Evolutionary conservation across 2,888 invertebrate genomes (phyloP), one percentile per base, ranked within the genome.

Genomic region (Pachydiplax longipennis): DNA sequence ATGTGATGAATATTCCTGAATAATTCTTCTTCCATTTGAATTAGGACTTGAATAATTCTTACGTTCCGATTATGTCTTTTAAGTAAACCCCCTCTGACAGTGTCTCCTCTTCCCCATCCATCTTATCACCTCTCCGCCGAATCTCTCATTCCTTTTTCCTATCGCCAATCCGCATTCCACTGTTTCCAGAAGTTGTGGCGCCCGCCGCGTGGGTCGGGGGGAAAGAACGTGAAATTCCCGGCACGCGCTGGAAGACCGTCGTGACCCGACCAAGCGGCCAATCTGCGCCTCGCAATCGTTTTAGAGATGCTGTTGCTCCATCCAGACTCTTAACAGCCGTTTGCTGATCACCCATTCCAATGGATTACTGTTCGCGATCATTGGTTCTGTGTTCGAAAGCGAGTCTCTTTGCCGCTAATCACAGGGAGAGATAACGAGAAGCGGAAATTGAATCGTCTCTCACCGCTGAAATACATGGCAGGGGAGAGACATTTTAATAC

Each of bases 241-340:
- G 87, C 87, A 87, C 87, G 87, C 61, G 87, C 87, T 65, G 18
- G 61, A 61, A 37, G 87, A 37, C 87, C 61, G 61, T 87, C 87
- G 61, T 65, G 65, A 40, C 87, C 35, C 83, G 44, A 83, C 58
- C 35, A 83, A n/a, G 83, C 83, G 61, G 37, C 61, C 83, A 83
- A 83, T 83, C 83, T 58, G 83, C 53, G 83, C 53, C 31, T 53
- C 35, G 61, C 58, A 87, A 58, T 87, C 37, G 53, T 5, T 15
- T 15, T 12, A 61, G 35, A 35, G 53, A 58, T n/a, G 35, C 58
- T 58, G 65, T 61, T 65, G 87, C 37, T 61, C 61, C 25, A 31
- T n/a, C 53, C 18, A 18, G 15, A 18, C 53, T 53, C 53, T 53
- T 53, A 53, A 53, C 53, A 53, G 53, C 53, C 53, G 2, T 53